Evolutionary conservation across 2,888 invertebrate species (phyloP).

Genomic region (Altica lythri): DNA sequence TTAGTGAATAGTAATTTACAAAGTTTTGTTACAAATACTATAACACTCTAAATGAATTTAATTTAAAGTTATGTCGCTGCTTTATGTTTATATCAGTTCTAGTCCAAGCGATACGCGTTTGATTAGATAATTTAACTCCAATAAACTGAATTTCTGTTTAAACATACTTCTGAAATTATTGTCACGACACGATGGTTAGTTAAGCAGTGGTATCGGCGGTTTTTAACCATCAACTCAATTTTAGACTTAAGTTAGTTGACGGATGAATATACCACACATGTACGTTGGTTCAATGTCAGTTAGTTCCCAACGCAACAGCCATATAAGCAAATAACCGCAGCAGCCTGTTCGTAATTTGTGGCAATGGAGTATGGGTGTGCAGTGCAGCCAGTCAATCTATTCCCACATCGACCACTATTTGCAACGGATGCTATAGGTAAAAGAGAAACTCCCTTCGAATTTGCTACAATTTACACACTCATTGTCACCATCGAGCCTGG

Average conservation of each 20-base stretch:
- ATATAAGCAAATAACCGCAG: slow-evolving; percentile 1
- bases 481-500: not conserved
- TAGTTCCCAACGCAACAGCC: not conserved
- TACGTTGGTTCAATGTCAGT: not conserved
- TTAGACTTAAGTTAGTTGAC: not conserved
- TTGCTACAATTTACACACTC: not conserved
- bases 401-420: slow-evolving; percentile 1
- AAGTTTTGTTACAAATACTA: too few relatives aligned
- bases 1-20: too few relatives aligned
- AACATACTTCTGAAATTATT: too few relatives aligned
- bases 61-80: too few relatives aligned
- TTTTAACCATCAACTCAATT: not conserved
- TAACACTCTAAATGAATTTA: too few relatives aligned
- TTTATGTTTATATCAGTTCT: too few relatives aligned
- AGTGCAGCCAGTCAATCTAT: not conserved
- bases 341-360: not conserved
- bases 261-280: not conserved
- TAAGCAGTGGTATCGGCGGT: too few relatives aligned
- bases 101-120: too few relatives aligned
- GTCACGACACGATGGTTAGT: too few relatives aligned
- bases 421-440: not conserved
- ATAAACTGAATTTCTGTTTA: too few relatives aligned
- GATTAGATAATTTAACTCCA: too few relatives aligned
- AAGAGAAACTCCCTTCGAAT: not conserved
- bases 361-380: not conserved